Evolutionary conservation across 1,140 invertebrate genomes (phyloP), one percentile per base, ranked within the genome.

Genomic region (Formica exsecta): DNA sequence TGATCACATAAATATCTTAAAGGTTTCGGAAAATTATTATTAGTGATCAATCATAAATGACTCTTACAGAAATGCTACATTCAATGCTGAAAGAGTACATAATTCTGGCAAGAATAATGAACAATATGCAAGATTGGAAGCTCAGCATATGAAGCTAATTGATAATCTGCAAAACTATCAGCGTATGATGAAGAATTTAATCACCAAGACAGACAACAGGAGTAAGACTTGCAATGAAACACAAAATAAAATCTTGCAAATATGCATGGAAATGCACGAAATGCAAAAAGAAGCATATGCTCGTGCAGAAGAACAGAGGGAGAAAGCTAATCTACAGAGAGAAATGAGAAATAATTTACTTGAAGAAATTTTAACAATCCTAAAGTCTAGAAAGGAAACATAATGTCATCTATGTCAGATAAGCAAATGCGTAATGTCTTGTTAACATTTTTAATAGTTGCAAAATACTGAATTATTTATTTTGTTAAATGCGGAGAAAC

Each of bases 261-360:
- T 83, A 19, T 83, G 68, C 0, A 74, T 74, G 25, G 79, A 83
- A n/a, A 83, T 83, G 38, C 79, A 70, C 1, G 79, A 83, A 8
- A 36, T 62, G 29, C 79, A 83, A 2, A 83, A 83, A 8, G 68
- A 83, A 22, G 79, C 54, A 6, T 48, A 19, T 25, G 2, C 54
- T 9, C 79, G 68, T 16, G 41, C 54, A 5, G 68, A 83, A 16
- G 68, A 83, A 25, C 54, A 83, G 5, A 81, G 79, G 16, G 13
- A 73, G 25, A 59, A 73, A 8, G 66, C 79, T 13, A 44, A 44
- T 9, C 4, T n/a, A 3, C 79, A 81, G 25, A 83, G 68, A 36
- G 79, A 83, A n/a, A 25, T 8, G 3, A 73, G 13, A 19, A 83
- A 83, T 61, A 61, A 11, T 41, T 62, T 83, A 13, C 11, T 83